Base-by-base conservation (phyloP, 2,888 invertebrate species). In the Ormia ochracea region DNA sequence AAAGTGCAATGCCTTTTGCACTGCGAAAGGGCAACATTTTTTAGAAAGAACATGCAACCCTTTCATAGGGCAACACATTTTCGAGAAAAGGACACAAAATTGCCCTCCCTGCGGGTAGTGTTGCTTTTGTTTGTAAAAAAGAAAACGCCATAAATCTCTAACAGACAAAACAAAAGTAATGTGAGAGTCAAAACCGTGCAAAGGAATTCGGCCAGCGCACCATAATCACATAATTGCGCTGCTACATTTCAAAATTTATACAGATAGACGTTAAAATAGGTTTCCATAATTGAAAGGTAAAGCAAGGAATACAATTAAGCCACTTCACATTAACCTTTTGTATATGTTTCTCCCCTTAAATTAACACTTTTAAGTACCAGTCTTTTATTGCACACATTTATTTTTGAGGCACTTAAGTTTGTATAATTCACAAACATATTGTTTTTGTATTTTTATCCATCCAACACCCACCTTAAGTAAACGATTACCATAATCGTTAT, bases 401-500 rank as follows among this genome's bases (percentile, higher is more conserved):
- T 17, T 5, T 7, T 54, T 63, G 43, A 23, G 19, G 10, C 26
- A 28, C n/a, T 63, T 45, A 10, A 23, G 50, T 33, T 66, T 23
- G 38, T 36, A 26, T 75, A 75, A 68, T 59, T 68, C 45, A 19
- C 6, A 4, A 3, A 6, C 21, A 59, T 61, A 36, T 75, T 75
- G 58, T 73, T 56, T 17, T 45, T 4, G 50, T 17, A 41, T 50
- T 38, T 41, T 23, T 48, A 52, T 17, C 21, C 65, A 33, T 33
- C 28, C 58, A 41, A 28, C 73, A 63, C 78, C 68, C 78, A 68
- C 78, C 74, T 74, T 56, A 78, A 68, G 69, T 69, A 65, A 74
- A 78, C 69, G 50, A 59, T 74, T 78, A 74, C 52, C 56, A 63
- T 68, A 74, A 74, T 74, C 63, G 50, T 74, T 74, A 69, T 45